Percentiles rank a stretch among this genome's conserved stretches.
Conservation (phyloP, 1,140 invertebrate genomes). For the Wiebesia pumilae region DNA sequence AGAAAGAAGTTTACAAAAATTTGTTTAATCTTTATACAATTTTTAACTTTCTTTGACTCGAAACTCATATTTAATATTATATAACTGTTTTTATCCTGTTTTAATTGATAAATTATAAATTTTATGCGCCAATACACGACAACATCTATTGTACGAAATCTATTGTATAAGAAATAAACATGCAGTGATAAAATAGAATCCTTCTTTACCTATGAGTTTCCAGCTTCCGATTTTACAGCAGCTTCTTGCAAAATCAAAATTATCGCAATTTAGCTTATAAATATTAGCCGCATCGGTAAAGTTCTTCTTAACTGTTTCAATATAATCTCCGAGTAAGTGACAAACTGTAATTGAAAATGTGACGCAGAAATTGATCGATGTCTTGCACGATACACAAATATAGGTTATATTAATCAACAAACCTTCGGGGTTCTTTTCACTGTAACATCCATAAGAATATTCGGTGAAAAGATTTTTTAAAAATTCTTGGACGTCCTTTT, state of each 20-base stretch:
- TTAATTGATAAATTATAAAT: not conserved
- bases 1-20: not conserved
- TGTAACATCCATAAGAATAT: conserved; percentile 92
- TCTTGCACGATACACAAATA: not conserved
- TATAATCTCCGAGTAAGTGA: conserved; percentile 91
- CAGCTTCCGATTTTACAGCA: conserved; percentile 91
- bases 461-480: conserved; percentile 92
- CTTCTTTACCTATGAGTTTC: conserved; percentile 77
- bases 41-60: too few relatives aligned
- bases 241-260: conserved; percentile 86
- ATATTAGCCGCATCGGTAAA: conserved; percentile 85
- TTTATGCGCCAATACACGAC: not conserved
- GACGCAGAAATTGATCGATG: not conserved
- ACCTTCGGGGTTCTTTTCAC: conserved; percentile 89
- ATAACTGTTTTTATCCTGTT: too few relatives aligned
- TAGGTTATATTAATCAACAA: conserved; percentile 55
- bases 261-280: conserved; percentile 90
- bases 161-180: not conserved
- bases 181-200: not conserved
- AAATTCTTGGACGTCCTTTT: conserved; percentile 90
- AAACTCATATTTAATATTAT: too few relatives aligned
- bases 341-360: conserved; percentile 80
- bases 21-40: too few relatives aligned
- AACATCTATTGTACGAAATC: not conserved
- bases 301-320: conserved; percentile 88